Base-by-base conservation (phyloP, 2,888 invertebrate genomes). In the Acrobasis suavella region DNA sequence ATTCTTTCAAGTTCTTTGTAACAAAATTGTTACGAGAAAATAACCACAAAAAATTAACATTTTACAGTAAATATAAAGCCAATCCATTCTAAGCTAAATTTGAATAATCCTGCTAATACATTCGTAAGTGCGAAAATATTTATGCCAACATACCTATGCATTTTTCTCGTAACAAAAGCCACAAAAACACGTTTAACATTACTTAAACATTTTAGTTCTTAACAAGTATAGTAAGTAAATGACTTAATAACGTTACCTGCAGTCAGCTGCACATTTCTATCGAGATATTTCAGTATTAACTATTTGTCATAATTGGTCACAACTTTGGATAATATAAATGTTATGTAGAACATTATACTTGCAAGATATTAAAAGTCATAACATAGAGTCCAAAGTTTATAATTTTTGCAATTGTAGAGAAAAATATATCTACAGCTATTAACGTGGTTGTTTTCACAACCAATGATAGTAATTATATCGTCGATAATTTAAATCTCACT, bases 121-220 rank as follows among this genome's bases (percentile, higher is more conserved):
- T 32, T 54, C n/a, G 52, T 32, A 12, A 37, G n/a, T 32, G 32
- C 1, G 32, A 32, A 32, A 32, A 32, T 32, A 32, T 32, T 32
- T 32, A 7, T 32, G 32, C 8, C 32, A 32, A 32, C 32, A 32
- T 22, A 22, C 22, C 22, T 22, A 22, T 22, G 22, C 22, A 32
- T 32, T 32, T 12, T 50, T 59, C 16, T 59, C 59, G 50, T 59
- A 55, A 54, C 61, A 61, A 61, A 55, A 46, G 12, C 22, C 52
- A 54, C 52, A 55, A 42, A 61, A 56, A 42, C 59, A 54, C n/a
- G 71, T 74, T 75, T 72, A 79, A 78, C 75, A 78, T 69, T 72
- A 76, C 73, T 77, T 77, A 80, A 77, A 80, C 78, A 79, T 80
- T 77, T 80, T 76, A 81, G 76, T 78, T 72, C 77, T 76, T 75